Evolutionary conservation across 2,888 invertebrate species (phyloP).

Genomic region (Agonopterix subpropinquella): DNA sequence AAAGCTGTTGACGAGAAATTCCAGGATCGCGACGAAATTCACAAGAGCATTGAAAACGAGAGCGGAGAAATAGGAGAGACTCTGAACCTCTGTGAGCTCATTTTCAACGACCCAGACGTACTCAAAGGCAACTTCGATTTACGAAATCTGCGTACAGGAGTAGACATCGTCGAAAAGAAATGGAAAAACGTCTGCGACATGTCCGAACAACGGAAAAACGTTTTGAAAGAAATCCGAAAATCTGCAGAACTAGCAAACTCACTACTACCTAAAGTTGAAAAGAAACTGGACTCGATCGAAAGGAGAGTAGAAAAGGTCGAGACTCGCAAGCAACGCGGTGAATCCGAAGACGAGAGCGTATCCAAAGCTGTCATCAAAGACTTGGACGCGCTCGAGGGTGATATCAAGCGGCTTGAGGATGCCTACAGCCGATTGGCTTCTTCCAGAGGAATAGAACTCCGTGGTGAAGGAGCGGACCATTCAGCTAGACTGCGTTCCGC

Average conservation of each 20-base stretch:
- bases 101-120: slow-evolving; percentile 84
- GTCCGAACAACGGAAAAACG: slow-evolving; percentile 78
- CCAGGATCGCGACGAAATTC: slow-evolving; percentile 82
- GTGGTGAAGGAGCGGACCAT: slow-evolving; percentile 80
- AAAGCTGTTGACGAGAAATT: slow-evolving; percentile 81
- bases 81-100: slow-evolving; percentile 85
- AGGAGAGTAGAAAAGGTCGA: slow-evolving; percentile 73
- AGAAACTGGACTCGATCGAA: slow-evolving; percentile 76
- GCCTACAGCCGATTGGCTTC: slow-evolving; percentile 82
- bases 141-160: slow-evolving; percentile 79
- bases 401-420: slow-evolving; percentile 80
- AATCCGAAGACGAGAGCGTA: slow-evolving; percentile 70
- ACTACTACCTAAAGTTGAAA: slow-evolving; percentile 79
- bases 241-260: slow-evolving; percentile 78
- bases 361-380: slow-evolving; percentile 74
- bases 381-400: slow-evolving; percentile 77
- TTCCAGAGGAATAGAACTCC: slow-evolving; percentile 78
- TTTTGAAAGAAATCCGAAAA: slow-evolving; percentile 69
- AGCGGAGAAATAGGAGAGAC: slow-evolving; percentile 87
- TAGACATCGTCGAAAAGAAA: slow-evolving; percentile 83
- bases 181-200: slow-evolving; percentile 87
- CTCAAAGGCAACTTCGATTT: slow-evolving; percentile 83
- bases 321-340: slow-evolving; percentile 56
- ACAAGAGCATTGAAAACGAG: slow-evolving; percentile 84
- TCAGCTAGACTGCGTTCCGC: slow-evolving; percentile 78